These are phyloP conservation scores for Actenoides lindsayi DNA, from an alignment of 2,113 vertebrate species.

Conservation along the genomic window DNA sequence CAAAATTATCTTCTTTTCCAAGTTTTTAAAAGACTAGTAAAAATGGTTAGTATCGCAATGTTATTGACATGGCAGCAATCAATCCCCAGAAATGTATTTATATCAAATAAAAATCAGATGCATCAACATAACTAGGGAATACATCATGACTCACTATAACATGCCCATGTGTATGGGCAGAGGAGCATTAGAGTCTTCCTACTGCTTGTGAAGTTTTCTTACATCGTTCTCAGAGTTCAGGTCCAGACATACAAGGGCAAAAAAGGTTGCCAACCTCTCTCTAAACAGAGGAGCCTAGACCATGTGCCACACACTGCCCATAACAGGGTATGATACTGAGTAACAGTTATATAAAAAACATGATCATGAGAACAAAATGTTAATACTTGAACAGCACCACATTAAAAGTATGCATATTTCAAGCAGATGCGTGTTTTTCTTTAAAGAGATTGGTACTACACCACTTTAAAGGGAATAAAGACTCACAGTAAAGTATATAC, in stretches of 20 bases:
- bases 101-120: slow-evolving; percentile 5
- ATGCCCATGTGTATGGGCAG: background rate
- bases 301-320: background rate
- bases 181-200: background rate
- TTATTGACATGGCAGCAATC: background rate
- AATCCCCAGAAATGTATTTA: background rate
- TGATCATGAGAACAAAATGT: background rate
- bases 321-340: background rate
- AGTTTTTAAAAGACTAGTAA: background rate
- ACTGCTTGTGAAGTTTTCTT: background rate
- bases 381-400: background rate
- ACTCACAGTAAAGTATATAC: background rate
- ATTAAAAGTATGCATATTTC: background rate
- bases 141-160: background rate
- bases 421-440: background rate
- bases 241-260: background rate
- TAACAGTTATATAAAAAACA: background rate
- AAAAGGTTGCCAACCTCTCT: background rate
- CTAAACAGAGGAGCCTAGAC: background rate
- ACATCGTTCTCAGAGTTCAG: background rate
- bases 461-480: background rate
- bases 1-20: background rate
- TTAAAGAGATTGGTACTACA: background rate
- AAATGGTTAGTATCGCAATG: background rate
- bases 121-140: background rate